Base-by-base conservation (phyloP, 2,888 invertebrate species). In the Lampropteryx suffumata region DNA sequence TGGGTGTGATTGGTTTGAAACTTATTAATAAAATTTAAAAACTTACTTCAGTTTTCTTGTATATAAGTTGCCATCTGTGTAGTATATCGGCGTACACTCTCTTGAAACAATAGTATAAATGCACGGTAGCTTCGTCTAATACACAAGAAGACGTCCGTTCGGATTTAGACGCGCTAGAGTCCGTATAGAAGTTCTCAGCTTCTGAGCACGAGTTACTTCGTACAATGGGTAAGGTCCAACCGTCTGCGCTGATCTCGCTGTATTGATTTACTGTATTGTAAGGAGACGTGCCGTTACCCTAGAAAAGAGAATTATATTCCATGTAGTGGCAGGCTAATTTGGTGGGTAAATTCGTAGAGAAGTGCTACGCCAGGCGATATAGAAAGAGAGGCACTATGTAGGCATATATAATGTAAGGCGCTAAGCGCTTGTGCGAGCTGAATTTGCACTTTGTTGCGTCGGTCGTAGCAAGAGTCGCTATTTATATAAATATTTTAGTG, bases 131-230 rank as follows among this genome's bases (percentile, higher is more conserved):
- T 41, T 86, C 84, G 44, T 90, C 90, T 0, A 90, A 67, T 9
- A 86, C 82, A 32, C 91, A 88, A 1, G 84, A 79, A 0, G 84
- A 68, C 8, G 73, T 62, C n/a, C 65, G 72, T 34, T 87, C 89
- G 0, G 79, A 81, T 54, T 85, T 84, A n/a, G 78, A 76, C 8
- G 67, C 67, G 1, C 76, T 78, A 0, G 83, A 84, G 56, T 88
- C 88, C 0, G 85, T 84, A 59, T 81, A 85, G 62, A 78, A 95
- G 75, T 97, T 97, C 56, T 96, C 91, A 0, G 96, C 96, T 67
- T 96, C 96, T 0, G 96, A 96, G 92, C 96, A 96, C 0, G 96
- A 97, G 76, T 95, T 97, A 43, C 97, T 97, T 27, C 97, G 92
- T 2, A 94, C 78, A 27, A 93, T 92, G 24, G 94, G 94, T 55